Conservation (phyloP, 2,113 vertebrate species). For the Benitochromis conjunctus region DNA sequence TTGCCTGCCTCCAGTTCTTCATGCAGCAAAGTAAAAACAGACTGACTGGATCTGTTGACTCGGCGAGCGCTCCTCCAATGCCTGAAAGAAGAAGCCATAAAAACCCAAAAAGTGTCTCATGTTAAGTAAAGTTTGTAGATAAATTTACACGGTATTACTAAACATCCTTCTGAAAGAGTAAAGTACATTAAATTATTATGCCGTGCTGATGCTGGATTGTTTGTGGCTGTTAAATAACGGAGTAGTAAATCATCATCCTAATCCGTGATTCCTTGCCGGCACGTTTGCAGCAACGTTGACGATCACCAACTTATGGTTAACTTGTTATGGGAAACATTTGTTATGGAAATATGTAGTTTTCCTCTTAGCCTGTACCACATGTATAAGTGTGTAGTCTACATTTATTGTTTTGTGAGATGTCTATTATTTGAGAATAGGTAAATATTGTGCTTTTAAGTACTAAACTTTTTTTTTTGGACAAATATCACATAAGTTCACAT, state of each 20-base stretch:
- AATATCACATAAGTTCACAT: background rate
- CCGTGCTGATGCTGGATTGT: background rate
- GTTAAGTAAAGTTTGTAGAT: background rate
- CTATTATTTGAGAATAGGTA: background rate
- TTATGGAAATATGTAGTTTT: background rate
- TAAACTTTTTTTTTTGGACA: fast-evolving
- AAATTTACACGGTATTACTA: background rate
- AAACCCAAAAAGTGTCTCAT: background rate
- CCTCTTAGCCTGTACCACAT: background rate
- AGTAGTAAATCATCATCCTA: background rate
- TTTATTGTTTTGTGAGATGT: background rate
- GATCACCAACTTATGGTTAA: background rate
- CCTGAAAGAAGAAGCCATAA: background rate
- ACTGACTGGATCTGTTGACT: background rate
- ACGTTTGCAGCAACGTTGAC: background rate
- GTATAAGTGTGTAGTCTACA: background rate
- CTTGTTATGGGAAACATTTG: background rate
- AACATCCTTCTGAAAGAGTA: background rate
- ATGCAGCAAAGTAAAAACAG: background rate
- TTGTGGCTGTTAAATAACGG: background rate
- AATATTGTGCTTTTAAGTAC: background rate
- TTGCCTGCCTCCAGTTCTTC: background rate
- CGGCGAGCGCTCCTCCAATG: background rate
- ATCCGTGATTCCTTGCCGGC: fast-evolving
- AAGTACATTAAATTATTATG: background rate